Evolutionary conservation across 2,888 invertebrate species (phyloP).

Genomic region (Unio pictorum): DNA sequence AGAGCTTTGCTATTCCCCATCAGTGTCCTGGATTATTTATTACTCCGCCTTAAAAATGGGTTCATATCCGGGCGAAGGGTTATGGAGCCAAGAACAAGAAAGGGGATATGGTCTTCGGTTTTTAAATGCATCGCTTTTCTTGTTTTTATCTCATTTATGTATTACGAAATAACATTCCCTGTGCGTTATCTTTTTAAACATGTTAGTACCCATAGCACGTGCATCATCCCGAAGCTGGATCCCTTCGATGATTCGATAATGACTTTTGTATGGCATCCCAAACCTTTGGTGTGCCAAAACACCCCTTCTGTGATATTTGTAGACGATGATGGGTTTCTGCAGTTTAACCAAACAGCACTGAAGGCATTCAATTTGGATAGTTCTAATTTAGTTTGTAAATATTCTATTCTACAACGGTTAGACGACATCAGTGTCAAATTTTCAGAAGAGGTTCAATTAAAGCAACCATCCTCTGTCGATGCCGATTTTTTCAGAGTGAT

Average conservation of each 20-base stretch:
- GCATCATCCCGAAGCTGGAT: constrained; percentile 25
- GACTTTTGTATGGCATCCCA: constrained; percentile 36
- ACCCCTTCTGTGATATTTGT: constrained; percentile 18
- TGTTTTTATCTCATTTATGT: constrained; percentile 17
- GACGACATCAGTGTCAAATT: constrained; percentile 1
- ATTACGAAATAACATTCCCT: constrained; percentile 28
- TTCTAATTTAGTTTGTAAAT: too few relatives aligned
- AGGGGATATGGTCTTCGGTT: neutral
- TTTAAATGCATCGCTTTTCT: constrained; percentile 3
- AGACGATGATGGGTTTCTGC: constrained; percentile 15
- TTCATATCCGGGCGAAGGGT: too few relatives aligned
- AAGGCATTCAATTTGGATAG: neutral
- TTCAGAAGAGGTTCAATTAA: neutral
- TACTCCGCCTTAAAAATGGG: too few relatives aligned
- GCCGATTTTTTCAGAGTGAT: constrained; percentile 5
- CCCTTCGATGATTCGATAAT: constrained; percentile 32
- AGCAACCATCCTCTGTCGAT: neutral
- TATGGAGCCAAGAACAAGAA: too few relatives aligned
- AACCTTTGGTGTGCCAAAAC: constrained; percentile 25
- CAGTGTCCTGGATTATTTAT: too few relatives aligned
- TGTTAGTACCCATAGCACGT: constrained; percentile 16
- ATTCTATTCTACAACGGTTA: too few relatives aligned
- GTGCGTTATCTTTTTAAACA: constrained; percentile 30
- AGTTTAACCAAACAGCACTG: constrained; percentile 22
- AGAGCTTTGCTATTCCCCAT: too few relatives aligned